Evolutionary conservation across 2,888 invertebrate genomes (phyloP), one percentile per base, ranked within the genome.

Genomic region (Steinernema hermaphroditum): DNA sequence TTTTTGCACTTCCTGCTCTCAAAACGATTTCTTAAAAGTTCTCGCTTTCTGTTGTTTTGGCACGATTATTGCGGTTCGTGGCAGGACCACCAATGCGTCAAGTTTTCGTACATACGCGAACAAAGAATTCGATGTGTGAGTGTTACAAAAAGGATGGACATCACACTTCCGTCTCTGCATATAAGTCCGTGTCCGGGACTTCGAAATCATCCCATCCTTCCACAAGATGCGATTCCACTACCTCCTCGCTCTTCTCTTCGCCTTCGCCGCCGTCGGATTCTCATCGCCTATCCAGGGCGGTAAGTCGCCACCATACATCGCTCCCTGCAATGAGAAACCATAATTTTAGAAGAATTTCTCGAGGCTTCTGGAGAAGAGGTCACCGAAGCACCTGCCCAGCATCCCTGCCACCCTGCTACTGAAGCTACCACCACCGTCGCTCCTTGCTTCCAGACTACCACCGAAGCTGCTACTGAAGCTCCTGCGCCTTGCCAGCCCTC

Each of bases 401-500:
- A 8, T 41, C 43, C 43, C 43, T 41, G 43, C 43, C 9, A 49
- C 19, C 12, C 19, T 16, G 24, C 8, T 14, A 54, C 16, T 12
- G 54, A 54, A 27, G 22, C 54, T 27, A 2, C 27, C 24, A 16
- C 6, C 2, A 32, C 22, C 27, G 4, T 27, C 6, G 32, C 9
- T 6, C 62, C 62, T 16, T 32, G 32, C 32, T 1, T 4, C 62
- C 6, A 37, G 37, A 16, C 46, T 46, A 2, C 62, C 16, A 32
- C 62, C 62, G 62, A 29, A 16, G 62, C 62, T 32, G n/a, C 37
- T 37, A 4, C 62, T 27, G 62, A 2, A 4, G 62, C 62, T 32
- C 54, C n/a, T n/a, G n/a, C n/a, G n/a, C 43, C 43, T 16, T 41
- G 43, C 43, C 9, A 49, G 6, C 12, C 19, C 27, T 2, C 8